A percentile compares a stretch with the other conserved stretches of the same genome.
Evolutionary conservation across 1,140 invertebrate genomes (phyloP).

Genomic region (Eupristina koningsbergeri): DNA sequence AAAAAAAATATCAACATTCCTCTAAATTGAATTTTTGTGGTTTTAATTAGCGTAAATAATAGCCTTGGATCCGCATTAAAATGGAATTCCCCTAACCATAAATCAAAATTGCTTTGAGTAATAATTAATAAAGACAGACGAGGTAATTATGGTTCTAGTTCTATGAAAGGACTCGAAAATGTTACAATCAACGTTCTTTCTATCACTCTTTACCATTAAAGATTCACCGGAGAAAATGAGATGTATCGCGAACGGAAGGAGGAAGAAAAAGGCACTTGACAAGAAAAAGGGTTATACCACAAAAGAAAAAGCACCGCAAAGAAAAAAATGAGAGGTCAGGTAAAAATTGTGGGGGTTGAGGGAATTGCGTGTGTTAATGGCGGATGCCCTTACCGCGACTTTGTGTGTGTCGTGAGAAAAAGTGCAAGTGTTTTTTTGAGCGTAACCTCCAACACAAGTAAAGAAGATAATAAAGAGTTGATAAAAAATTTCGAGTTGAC

Average conservation of each 20-base stretch:
- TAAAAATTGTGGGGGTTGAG: background rate
- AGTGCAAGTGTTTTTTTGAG: slow-evolving; percentile 31
- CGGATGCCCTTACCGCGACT: slow-evolving; percentile 7
- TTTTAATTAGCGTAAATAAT: no score
- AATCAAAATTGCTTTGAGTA: background rate
- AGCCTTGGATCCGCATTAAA: no score
- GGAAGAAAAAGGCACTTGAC: background rate
- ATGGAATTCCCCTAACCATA: background rate
- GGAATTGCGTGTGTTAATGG: background rate
- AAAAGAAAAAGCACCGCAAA: background rate
- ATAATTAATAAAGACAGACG: background rate
- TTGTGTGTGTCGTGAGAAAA: slow-evolving; percentile 14
- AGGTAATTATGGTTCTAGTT: background rate
- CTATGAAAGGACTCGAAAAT: background rate
- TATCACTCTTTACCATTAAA: background rate
- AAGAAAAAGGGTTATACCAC: background rate
- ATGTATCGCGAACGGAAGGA: background rate
- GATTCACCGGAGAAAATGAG: background rate
- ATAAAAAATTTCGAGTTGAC: background rate
- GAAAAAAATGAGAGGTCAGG: background rate
- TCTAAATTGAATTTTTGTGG: no score
- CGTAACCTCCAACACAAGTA: slow-evolving; percentile 23
- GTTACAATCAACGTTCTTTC: background rate
- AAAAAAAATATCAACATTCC: no score
- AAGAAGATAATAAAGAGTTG: background rate